Evolutionary conservation across 1,140 invertebrate genomes (phyloP), one percentile per base, ranked within the genome.

Genomic region (Meloidogyne hapla): DNA sequence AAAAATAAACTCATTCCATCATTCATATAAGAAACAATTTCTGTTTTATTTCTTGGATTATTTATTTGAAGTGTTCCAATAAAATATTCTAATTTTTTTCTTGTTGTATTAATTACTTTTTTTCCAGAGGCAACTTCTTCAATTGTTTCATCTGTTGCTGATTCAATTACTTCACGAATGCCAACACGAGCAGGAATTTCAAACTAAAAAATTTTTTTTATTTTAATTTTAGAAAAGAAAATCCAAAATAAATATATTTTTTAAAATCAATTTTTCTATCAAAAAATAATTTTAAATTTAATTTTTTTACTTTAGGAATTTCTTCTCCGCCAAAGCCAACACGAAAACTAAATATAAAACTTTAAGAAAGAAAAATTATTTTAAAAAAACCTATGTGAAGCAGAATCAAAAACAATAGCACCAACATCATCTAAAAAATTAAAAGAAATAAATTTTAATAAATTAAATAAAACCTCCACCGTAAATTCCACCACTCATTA

Each of bases 31-130:
- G 91, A 92, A 70, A 92, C 91, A 45, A 94, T 90, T 87, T 95
- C 93, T 87, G 90, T 93, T 79, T 92, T 91, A 69, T 91, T 91
- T n/a, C 94, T 90, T 0, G 96, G 93, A 6, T 95, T 93, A 88
- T 94, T 93, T 28, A 99, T 90, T 85, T 92, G 90, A 69, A 91
- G 92, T 64, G 91, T 93, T 84, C 94, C 94, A 70, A 95, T 93
- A 88, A 92, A 93, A 84, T 93, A 92, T 77, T 93, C 92, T 23
- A 76, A 74, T 62, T 81, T 71, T 61, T 62, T 63, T 4, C 6
- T 18, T 25, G 75, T 80, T 80, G 90, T 18, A 25, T 73, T 69
- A 15, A 13, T 48, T 23, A 40, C 67, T 56, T 73, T 76, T n/a
- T 40, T 42, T 26, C 77, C 77, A 40, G 76, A 67, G 25, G 73